phyloP scores from a whole-genome alignment of 2,113 vertebrate genomes.

The Mus pahari region DNA sequence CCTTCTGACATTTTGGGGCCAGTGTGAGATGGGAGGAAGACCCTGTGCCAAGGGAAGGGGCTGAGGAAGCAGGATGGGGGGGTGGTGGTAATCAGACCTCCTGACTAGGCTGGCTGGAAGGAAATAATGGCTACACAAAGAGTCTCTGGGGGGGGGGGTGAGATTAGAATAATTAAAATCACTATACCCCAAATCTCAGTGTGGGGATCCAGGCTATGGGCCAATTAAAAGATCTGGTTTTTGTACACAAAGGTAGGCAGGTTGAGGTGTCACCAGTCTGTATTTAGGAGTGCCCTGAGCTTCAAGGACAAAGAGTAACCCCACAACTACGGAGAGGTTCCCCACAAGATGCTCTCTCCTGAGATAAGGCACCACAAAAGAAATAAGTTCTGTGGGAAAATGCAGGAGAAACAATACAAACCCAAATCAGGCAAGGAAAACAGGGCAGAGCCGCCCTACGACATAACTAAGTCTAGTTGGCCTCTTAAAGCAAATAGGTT shows the following conservation, averaged over 20 bases:
- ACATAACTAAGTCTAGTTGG: fast-evolving
- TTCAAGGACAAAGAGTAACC: neutral
- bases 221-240: neutral
- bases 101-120: neutral
- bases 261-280: neutral
- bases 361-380: neutral
- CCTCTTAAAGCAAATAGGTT: neutral
- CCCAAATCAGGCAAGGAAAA: neutral
- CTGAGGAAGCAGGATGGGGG: neutral
- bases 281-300: neutral
- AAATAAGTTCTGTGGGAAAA: neutral
- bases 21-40: neutral
- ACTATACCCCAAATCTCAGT: neutral
- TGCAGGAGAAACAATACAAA: neutral
- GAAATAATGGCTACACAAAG: neutral
- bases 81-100: neutral
- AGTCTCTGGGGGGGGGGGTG: fast-evolving
- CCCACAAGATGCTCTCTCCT: neutral
- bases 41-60: neutral
- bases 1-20: neutral
- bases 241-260: too few relatives aligned
- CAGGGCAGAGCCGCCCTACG: too few relatives aligned
- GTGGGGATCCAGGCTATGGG: neutral
- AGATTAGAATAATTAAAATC: neutral
- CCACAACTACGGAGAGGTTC: neutral